Base-by-base conservation (phyloP, 2,888 invertebrate species). In the Apamea monoglypha region DNA sequence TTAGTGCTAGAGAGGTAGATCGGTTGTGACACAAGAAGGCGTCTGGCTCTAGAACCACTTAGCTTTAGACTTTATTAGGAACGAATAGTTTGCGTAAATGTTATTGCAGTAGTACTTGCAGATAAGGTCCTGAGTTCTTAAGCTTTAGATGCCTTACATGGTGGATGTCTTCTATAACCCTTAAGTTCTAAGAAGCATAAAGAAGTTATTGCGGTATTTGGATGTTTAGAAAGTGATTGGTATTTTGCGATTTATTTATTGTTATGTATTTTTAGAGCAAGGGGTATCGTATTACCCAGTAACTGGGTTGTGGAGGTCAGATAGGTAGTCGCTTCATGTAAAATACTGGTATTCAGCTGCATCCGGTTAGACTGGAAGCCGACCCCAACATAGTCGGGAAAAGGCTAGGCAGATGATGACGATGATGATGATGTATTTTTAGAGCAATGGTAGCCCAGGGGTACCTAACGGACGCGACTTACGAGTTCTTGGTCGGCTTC, bases 21-120 rank as follows among this genome's bases (percentile, higher is more conserved):
- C 74, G 80, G 84, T 88, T 88, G 80, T 36, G 76, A 82, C 84
- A 89, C 67, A 21, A 69, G 59, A 56, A 71, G 47, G 44, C 40
- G 61, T 73, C 68, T 75, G 36, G 67, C 32, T 50, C 69, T 76
- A 68, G 29, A 47, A 68, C 53, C 25, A 86, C 75, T 83, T 67
- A 70, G 68, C 66, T 81, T 84, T 68, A 63, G 47, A 47, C 53
- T 80, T n/a, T 50, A 66, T 68, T 32, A 85, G 72, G 40, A 67
- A 74, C 56, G 47, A 70, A 36, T 36, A 8, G 63, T 72, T 80
- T 59, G 71, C 25, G 71, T 71, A 63, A 79, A 87, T 36, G 32
- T 87, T 72, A 25, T 64, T 5, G 16, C 12, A 36, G 1, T 44
- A 59, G 29, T 61, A 59, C 59, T 81, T 66, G 18, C 16, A 25